These are phyloP conservation scores for Solenodon paradoxus DNA, from an alignment of 2,113 vertebrate species.

Conservation along the genomic window DNA sequence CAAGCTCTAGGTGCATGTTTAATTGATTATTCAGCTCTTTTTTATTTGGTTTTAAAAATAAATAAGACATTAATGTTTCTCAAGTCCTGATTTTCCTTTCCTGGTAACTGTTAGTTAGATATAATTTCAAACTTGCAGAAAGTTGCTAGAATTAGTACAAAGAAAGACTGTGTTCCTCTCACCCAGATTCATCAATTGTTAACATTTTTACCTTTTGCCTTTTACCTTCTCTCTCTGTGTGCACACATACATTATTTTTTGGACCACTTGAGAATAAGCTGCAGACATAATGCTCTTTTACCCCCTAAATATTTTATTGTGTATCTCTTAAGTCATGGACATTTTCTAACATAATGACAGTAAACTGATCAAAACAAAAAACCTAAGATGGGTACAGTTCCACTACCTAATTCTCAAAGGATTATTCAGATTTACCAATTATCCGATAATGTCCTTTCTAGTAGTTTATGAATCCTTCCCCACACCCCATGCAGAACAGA, in stretches of 20 bases:
- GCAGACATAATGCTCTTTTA: background rate
- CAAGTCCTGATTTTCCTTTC: background rate
- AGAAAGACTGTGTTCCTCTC: background rate
- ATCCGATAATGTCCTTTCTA: background rate
- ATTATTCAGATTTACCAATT: background rate
- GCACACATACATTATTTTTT: background rate
- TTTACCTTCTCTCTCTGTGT: background rate
- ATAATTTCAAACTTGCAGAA: conserved; percentile 17
- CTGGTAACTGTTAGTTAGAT: background rate
- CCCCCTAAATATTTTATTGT: background rate
- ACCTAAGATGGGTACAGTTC: background rate
- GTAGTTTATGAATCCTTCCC: background rate
- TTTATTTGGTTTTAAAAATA: background rate
- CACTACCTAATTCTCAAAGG: background rate
- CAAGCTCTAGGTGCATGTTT: background rate
- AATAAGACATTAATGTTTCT: background rate
- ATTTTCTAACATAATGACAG: background rate
- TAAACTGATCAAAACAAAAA: background rate
- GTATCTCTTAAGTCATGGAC: background rate
- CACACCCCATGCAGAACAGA: background rate
- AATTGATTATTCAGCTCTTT: background rate
- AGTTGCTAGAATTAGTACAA: background rate
- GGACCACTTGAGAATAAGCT: background rate
- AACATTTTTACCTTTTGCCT: background rate
- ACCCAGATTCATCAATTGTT: background rate